These are phyloP conservation scores for Tyria jacobaeae DNA, from an alignment of 2,888 invertebrate genomes.

Conservation along the genomic window DNA sequence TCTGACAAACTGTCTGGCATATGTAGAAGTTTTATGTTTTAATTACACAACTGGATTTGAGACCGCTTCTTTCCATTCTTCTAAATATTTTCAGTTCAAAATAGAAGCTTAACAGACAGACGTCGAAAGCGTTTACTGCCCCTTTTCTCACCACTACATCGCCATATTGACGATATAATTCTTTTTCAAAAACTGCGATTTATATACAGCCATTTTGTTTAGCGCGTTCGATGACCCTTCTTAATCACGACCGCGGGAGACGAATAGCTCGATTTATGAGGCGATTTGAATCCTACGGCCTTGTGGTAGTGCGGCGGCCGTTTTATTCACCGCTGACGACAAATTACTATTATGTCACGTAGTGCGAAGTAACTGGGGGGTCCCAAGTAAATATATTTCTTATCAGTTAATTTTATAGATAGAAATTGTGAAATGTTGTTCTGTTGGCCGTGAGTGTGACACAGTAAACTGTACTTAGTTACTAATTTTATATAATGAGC, in stretches of 20 bases:
- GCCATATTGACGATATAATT: constrained; percentile 39
- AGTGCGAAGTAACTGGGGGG: constrained; percentile 31
- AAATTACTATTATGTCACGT: constrained; percentile 40
- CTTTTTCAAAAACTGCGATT: constrained; percentile 49
- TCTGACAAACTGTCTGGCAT: background rate
- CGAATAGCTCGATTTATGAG: constrained; percentile 45
- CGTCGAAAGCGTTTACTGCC: too few relatives aligned
- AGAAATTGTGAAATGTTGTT: constrained; percentile 13
- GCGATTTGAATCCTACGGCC: constrained; percentile 44
- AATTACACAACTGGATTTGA: constrained; percentile 26
- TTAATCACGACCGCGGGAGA: constrained; percentile 43
- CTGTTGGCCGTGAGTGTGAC: constrained; percentile 13
- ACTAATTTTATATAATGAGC: too few relatives aligned
- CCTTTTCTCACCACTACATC: too few relatives aligned
- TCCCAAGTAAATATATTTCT: constrained; percentile 23
- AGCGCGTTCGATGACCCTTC: constrained; percentile 41
- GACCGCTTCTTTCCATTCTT: too few relatives aligned
- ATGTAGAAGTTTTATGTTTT: too few relatives aligned
- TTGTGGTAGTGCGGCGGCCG: constrained; percentile 32
- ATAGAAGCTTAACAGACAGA: too few relatives aligned
- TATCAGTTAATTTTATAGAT: constrained; percentile 18
- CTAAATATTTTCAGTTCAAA: too few relatives aligned
- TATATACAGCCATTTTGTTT: constrained; percentile 50
- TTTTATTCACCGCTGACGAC: constrained; percentile 31
- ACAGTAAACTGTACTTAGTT: background rate